Evolutionary conservation across 1,140 invertebrate genomes (phyloP), one percentile per base, ranked within the genome.

Genomic region (Euwallacea similis): DNA sequence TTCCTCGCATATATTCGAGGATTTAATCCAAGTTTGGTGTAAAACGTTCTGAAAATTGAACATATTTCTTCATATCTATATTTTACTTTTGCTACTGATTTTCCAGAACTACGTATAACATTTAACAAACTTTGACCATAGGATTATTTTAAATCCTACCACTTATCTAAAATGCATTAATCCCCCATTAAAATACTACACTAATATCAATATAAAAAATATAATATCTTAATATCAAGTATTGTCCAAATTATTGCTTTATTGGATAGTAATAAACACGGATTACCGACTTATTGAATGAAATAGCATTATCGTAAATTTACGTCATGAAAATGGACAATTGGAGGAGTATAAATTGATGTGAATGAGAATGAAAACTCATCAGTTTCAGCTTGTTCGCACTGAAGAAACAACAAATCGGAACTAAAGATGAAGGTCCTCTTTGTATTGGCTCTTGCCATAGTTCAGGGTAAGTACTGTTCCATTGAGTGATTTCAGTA

Each of bases 361-460:
- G 7, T 58, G 21, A 10, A 15, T 15, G 9, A 47, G 15, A 47
- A 53, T 47, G 16, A 47, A 64, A 46, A 46, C 4, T n/a, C 59
- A 61, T 42, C 59, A 61, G 59, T 56, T 61, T 61, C 21, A 43
- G 21, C 15, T 43, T 42, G 59, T 61, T 15, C 21, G 59, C 54
- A 50, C 2, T 13, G 13, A 41, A 41, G 11, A 61, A 64, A 41
- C 61, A 41, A 64, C 15, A 15, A 41, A 43, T 15, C 11, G 7
- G n/a, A 42, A 11, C 10, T 46, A 46, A 64, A 64, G 4, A 64
- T 64, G 61, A 64, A 64, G 61, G 42, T 64, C 8, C 13, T 64
- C 46, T 47, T 64, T 41, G 43, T 64, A 10, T 64, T 64, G 43
- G 61, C 61, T 64, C 61, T 64, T 41, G 61, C 61, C 42, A 6